These are phyloP conservation scores for Dynastes tityus DNA, from an alignment of 2,888 invertebrate species.

Conservation along the genomic window DNA sequence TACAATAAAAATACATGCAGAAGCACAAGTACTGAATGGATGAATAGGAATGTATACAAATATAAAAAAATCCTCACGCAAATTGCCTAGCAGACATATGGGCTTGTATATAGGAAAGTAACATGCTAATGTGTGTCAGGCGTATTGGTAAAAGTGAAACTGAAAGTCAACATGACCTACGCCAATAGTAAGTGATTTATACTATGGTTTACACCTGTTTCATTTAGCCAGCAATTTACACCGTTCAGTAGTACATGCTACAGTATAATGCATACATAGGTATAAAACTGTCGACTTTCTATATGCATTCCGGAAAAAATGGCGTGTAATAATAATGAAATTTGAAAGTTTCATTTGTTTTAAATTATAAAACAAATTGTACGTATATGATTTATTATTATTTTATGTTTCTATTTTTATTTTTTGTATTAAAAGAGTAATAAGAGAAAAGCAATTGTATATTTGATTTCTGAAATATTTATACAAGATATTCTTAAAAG, in stretches of 20 bases:
- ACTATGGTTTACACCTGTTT: neutral
- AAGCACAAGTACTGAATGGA: neutral
- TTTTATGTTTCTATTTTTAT: no score
- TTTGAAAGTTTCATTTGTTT: no score
- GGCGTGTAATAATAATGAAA: neutral
- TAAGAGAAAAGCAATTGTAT: no score
- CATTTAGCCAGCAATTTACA: slow-evolving; percentile 1
- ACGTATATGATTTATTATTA: no score
- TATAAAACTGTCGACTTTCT: neutral
- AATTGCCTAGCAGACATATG: neutral
- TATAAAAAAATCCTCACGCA: neutral
- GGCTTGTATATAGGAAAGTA: neutral
- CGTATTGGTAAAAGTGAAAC: slow-evolving; percentile 19
- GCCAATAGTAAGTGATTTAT: slow-evolving; percentile 9
- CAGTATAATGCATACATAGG: neutral
- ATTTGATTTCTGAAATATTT: no score
- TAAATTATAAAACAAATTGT: no score
- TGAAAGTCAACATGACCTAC: slow-evolving; percentile 14
- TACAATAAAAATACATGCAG: neutral
- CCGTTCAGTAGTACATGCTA: slow-evolving; percentile 1
- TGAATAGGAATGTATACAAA: neutral
- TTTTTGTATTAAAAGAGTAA: no score
- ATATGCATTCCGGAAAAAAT: neutral
- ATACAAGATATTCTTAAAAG: no score
- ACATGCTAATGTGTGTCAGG: slow-evolving; percentile 7